Conservation (phyloP, 2,113 vertebrate genomes). For the Ariopsis seemanni region DNA sequence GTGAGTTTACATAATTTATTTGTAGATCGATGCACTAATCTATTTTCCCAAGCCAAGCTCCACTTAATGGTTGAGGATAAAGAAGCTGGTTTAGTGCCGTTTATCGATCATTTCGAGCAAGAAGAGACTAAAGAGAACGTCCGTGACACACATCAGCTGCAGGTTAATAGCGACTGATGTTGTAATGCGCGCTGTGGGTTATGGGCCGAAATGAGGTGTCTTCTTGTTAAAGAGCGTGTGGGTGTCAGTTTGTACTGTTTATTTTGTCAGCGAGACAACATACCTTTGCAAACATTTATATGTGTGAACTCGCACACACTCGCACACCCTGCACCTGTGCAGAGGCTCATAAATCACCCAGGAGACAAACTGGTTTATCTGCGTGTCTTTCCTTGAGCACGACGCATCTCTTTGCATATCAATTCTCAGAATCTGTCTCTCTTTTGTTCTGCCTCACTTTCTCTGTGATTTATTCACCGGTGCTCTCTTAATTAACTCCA, state of each 20-base stretch:
- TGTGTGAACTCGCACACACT: constrained; percentile 19
- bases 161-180: neutral
- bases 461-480: constrained; percentile 12
- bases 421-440: constrained; percentile 32
- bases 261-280: constrained; percentile 20
- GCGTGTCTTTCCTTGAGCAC: constrained; percentile 39
- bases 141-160: neutral
- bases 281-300: constrained; percentile 32
- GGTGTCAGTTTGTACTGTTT: neutral
- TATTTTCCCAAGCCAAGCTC: constrained; percentile 47
- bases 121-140: neutral
- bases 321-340: constrained; percentile 40
- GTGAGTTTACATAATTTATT: constrained; percentile 2
- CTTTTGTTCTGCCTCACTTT: neutral
- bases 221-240: neutral
- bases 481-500: constrained; percentile 44
- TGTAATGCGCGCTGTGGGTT: neutral
- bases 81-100: constrained; percentile 18
- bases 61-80: neutral
- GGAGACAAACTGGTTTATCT: constrained; percentile 59
- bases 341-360: constrained; percentile 48
- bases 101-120: neutral
- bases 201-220: neutral
- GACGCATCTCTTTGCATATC: constrained; percentile 55
- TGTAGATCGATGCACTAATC: constrained; percentile 40